phyloP scores from a whole-genome alignment of 2,888 invertebrate genomes.

The Cancer borealis region DNA sequence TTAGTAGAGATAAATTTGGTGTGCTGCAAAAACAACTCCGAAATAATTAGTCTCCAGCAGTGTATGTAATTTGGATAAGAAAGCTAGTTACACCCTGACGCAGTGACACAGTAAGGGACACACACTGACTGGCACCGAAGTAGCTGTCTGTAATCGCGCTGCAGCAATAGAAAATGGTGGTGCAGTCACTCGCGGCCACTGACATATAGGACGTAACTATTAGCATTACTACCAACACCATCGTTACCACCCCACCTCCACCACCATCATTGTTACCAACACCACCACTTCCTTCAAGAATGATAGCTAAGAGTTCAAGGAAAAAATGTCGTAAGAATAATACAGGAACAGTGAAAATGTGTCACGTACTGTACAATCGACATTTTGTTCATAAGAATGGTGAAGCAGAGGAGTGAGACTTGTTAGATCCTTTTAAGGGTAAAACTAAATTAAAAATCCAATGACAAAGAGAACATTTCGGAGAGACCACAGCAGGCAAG shows the following conservation, averaged over 20 bases:
- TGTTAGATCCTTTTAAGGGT: not conserved
- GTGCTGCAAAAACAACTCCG: conserved; percentile 18
- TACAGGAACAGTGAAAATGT: not conserved
- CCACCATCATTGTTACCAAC: not conserved
- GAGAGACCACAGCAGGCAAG: not conserved
- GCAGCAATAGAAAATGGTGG: not conserved
- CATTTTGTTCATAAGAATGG: not conserved
- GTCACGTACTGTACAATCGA: not conserved
- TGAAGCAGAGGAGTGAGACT: not conserved
- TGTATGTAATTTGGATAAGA: not conserved
- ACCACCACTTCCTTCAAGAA: conserved; percentile 8
- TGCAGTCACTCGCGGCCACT: conserved; percentile 12
- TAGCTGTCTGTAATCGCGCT: not conserved
- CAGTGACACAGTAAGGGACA: conserved; percentile 25
- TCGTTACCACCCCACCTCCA: not conserved
- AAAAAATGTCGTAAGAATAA: not conserved
- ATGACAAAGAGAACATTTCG: not conserved
- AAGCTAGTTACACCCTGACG: not conserved
- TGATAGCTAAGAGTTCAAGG: not conserved
- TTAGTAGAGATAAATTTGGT: not conserved
- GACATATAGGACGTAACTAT: not conserved
- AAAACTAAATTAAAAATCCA: not conserved
- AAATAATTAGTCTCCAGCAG: not conserved
- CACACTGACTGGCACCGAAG: not conserved
- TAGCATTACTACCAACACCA: not conserved